Percentiles rank a stretch among this genome's conserved stretches.
phyloP scores from a whole-genome alignment of 2,888 invertebrate species.

The Microplitis deprimator region DNA sequence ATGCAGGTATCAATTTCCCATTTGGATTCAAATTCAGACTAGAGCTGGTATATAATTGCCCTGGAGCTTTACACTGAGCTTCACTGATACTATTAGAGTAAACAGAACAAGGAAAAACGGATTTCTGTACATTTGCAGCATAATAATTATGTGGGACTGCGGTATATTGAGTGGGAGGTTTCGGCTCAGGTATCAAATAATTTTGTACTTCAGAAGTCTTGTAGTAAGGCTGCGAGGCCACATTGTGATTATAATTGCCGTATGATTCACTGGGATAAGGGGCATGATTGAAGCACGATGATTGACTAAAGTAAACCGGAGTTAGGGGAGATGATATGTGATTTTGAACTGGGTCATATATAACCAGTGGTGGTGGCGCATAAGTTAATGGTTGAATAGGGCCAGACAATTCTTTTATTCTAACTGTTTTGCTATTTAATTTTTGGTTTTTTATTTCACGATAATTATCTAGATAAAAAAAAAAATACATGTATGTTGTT shows the following conservation, averaged over 20 bases:
- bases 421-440: constrained; percentile 60
- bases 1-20: constrained; percentile 7
- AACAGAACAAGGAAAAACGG: constrained; percentile 52
- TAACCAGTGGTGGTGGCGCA: constrained; percentile 57
- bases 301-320: constrained; percentile 56
- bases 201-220: constrained; percentile 61
- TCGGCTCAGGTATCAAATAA: constrained; percentile 58
- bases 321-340: constrained; percentile 48
- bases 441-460: constrained; percentile 56
- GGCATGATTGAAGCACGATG: constrained; percentile 57
- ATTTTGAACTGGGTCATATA: constrained; percentile 58
- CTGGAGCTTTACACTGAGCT: not conserved
- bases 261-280: constrained; percentile 60
- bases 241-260: constrained; percentile 53
- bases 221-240: constrained; percentile 61
- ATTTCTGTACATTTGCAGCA: constrained; percentile 56
- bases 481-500: too few species aligned
- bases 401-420: constrained; percentile 51
- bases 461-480: constrained; percentile 42
- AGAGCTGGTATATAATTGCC: not conserved
- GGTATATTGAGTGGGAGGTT: constrained; percentile 38
- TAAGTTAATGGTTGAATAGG: constrained; percentile 52
- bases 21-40: not conserved
- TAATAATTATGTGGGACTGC: constrained; percentile 58
- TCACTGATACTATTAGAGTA: constrained; percentile 1